A percentile compares a stretch with the other conserved stretches of the same genome.
These are phyloP conservation scores for Actinernus sp. DNA, from an alignment of 92 coral and sea anemone genomes.

Conservation along the genomic window DNA sequence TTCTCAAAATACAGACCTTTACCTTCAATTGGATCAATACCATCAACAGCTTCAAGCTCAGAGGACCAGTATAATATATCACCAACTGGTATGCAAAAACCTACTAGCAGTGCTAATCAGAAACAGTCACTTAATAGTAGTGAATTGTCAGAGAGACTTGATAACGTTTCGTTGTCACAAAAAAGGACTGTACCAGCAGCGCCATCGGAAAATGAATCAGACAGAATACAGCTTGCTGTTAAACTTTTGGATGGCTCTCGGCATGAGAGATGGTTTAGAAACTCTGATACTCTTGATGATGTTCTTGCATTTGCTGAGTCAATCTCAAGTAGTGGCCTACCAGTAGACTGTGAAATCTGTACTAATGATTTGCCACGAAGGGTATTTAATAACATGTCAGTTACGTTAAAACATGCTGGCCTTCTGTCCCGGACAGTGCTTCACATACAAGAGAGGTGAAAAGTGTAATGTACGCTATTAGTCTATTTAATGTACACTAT, in stretches of 20 bases:
- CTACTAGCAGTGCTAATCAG: not conserved
- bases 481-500: too few species aligned
- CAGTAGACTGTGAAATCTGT: conserved; percentile 71
- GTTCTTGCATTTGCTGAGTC: conserved; percentile 75
- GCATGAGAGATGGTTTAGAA: conserved; percentile 82
- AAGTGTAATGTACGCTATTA: too few species aligned
- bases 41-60: conserved; percentile 1
- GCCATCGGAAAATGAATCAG: conserved; percentile 68
- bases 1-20: conserved; percentile 81
- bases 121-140: not conserved
- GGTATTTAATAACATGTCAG: conserved; percentile 65
- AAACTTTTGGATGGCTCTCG: conserved; percentile 89
- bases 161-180: conserved; percentile 7
- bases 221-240: conserved; percentile 81
- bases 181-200: conserved; percentile 46
- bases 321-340: conserved; percentile 37
- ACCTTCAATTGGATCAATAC: conserved; percentile 71
- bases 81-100: not conserved
- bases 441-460: conserved; percentile 72
- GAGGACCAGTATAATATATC: too few species aligned
- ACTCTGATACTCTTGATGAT: conserved; percentile 63
- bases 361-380: conserved; percentile 84
- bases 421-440: conserved; percentile 87
- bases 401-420: conserved; percentile 66
- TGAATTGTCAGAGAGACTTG: conserved; percentile 3